Evolutionary conservation across 2,797 vertebrate species (phyloP).

Genomic region (Syngnathus acus): DNA sequence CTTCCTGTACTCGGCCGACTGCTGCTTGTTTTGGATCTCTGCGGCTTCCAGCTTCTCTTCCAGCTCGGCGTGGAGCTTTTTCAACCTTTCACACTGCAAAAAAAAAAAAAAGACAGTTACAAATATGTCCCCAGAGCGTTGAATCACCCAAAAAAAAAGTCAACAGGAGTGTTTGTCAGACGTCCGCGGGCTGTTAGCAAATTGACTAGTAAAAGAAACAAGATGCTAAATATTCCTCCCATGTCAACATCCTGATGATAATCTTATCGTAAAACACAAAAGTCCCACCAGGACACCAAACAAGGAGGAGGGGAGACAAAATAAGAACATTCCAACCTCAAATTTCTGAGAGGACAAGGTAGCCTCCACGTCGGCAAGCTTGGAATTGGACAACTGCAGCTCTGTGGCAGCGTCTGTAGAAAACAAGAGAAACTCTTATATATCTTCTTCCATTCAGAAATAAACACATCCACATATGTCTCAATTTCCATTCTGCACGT

Average conservation of each 20-base stretch:
- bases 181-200: background rate
- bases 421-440: background rate
- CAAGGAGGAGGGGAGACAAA: background rate
- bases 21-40: slow-evolving; percentile 89
- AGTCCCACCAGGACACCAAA: background rate
- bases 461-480: background rate
- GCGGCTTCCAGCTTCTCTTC: slow-evolving; percentile 92
- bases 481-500: background rate
- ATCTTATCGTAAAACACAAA: background rate
- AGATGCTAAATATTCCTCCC: background rate
- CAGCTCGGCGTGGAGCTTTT: slow-evolving; percentile 78
- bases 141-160: background rate
- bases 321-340: slow-evolving; percentile 71
- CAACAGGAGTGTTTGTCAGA: background rate
- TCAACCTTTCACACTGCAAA: slow-evolving; percentile 83
- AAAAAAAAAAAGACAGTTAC: slow-evolving; percentile 7
- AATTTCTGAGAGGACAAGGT: slow-evolving; percentile 75
- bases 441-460: background rate
- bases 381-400: slow-evolving; percentile 78
- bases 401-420: slow-evolving; percentile 75
- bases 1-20: slow-evolving; percentile 81
- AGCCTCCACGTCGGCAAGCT: slow-evolving; percentile 76
- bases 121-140: background rate
- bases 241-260: background rate
- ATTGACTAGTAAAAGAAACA: background rate